Evolutionary conservation across 64 coral and sea anemone genomes (phyloP).

Genomic region (Exaiptasia diaphana): DNA sequence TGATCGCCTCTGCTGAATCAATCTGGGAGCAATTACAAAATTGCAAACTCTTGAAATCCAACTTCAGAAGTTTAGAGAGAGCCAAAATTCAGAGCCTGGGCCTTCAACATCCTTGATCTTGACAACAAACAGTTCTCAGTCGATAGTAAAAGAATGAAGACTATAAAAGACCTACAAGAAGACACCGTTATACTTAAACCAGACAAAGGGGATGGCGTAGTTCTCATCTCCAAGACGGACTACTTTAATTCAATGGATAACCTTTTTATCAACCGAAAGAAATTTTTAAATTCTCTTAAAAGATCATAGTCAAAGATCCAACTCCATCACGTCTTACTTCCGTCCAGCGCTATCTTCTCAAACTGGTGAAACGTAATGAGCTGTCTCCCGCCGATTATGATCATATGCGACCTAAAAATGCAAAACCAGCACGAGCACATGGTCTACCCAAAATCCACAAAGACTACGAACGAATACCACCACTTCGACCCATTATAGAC

Average conservation of each 20-base stretch:
- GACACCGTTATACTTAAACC: background rate
- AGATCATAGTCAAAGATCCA: background rate
- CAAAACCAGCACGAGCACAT: slow-evolving; percentile 17
- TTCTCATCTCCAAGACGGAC: background rate
- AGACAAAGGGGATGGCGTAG: slow-evolving; percentile 27
- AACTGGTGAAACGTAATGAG: slow-evolving; percentile 10
- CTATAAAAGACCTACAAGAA: background rate
- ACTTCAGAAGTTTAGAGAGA: background rate
- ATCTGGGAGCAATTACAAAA: slow-evolving; percentile 18
- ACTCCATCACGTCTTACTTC: background rate
- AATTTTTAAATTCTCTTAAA: no score
- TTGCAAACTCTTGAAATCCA: background rate
- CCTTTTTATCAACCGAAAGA: background rate
- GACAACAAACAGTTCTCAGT: background rate
- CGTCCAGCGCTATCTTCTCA: slow-evolving; percentile 21
- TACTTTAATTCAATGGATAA: background rate
- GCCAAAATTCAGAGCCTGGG: background rate
- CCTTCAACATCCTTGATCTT: slow-evolving; percentile 1
- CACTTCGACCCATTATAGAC: slow-evolving; percentile 50
- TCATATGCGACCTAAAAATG: slow-evolving; percentile 7
- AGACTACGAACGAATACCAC: slow-evolving; percentile 2
- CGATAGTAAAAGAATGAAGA: slow-evolving; percentile 8
- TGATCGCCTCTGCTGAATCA: slow-evolving; percentile 34
- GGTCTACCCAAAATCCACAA: slow-evolving; percentile 49
- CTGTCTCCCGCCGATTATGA: background rate